A percentile compares a stretch with the other conserved stretches of the same genome.
These are phyloP conservation scores for Bufo gargarizans DNA, from an alignment of 2,113 vertebrate species.

Conservation along the genomic window DNA sequence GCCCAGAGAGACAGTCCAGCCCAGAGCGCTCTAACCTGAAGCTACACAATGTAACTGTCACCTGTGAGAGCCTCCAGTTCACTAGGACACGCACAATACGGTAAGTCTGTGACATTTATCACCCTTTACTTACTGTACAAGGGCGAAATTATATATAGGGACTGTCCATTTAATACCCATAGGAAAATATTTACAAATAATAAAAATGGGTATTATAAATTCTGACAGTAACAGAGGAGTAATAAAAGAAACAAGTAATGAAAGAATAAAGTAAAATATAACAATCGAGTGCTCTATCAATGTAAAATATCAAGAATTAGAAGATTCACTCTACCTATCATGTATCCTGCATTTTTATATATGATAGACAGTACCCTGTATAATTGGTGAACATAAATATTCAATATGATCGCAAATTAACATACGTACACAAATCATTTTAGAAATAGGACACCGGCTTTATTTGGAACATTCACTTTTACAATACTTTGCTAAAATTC, in stretches of 20 bases:
- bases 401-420: too few species aligned
- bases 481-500: too few species aligned
- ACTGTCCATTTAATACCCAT: background rate
- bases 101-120: conserved; percentile 13
- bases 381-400: too few species aligned
- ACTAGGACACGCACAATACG: conserved; percentile 21
- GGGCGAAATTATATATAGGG: background rate
- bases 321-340: background rate
- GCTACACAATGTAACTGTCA: conserved; percentile 33
- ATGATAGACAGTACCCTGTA: background rate
- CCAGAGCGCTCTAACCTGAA: conserved; percentile 25
- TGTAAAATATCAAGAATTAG: background rate
- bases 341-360: background rate
- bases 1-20: conserved; percentile 8
- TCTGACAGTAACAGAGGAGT: background rate
- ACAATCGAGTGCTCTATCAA: background rate
- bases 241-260: background rate
- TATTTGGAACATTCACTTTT: too few species aligned
- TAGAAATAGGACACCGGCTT: too few species aligned
- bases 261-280: background rate
- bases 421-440: too few species aligned
- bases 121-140: background rate
- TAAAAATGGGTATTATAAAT: background rate
- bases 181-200: background rate
- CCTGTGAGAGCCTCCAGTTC: conserved; percentile 3